Evolutionary conservation across 2,113 vertebrate species (phyloP).

Genomic region (Ginglymostoma cirratum): DNA sequence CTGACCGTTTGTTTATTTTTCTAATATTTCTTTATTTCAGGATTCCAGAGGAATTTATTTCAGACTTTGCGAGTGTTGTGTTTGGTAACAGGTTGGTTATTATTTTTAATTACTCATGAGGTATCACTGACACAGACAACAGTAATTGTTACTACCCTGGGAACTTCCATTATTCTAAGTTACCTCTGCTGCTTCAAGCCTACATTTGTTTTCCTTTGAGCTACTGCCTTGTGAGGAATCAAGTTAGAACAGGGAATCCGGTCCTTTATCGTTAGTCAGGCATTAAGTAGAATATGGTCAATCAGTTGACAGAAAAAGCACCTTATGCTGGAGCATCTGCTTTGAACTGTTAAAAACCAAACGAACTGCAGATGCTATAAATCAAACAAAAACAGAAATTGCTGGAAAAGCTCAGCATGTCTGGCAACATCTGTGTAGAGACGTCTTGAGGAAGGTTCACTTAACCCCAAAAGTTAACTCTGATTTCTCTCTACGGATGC

Average conservation of each 20-base stretch:
- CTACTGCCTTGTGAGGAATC: neutral
- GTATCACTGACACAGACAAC: neutral
- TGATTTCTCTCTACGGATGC: too few species aligned
- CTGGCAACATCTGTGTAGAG: too few species aligned
- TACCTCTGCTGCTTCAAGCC: neutral
- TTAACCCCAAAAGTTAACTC: too few species aligned
- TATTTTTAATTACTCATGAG: neutral
- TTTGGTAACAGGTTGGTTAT: constrained; percentile 70
- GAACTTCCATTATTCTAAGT: neutral
- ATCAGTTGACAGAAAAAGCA: neutral
- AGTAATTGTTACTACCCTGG: neutral
- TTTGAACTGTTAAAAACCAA: neutral
- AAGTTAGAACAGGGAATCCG: neutral
- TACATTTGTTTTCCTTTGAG: neutral
- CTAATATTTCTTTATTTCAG: constrained; percentile 50
- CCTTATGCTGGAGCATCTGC: neutral
- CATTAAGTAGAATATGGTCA: neutral
- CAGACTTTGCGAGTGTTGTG: constrained; percentile 68
- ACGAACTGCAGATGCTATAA: too few species aligned
- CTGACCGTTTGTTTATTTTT: constrained; percentile 29
- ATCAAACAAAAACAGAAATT: too few species aligned
- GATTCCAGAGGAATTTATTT: constrained; percentile 72
- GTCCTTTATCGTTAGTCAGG: neutral
- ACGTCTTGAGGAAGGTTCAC: too few species aligned
- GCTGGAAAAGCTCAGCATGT: too few species aligned